A percentile compares a stretch with the other conserved stretches of the same genome.
These are phyloP conservation scores for Chondrosia reniformis DNA, from an alignment of 37 sponge, comb jelly and placozoan species.

Conservation along the genomic window DNA sequence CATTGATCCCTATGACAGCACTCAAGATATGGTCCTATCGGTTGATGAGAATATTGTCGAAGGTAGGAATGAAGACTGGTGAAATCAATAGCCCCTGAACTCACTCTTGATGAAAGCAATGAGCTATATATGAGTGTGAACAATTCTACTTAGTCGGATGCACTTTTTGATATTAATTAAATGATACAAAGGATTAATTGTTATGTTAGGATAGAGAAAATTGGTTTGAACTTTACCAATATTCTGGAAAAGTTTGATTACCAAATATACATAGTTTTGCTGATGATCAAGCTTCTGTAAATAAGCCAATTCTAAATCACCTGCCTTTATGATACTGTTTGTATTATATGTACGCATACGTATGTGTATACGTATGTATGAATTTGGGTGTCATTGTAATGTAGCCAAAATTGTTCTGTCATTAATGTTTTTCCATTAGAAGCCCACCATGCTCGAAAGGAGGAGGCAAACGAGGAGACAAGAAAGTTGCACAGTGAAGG, in stretches of 20 bases:
- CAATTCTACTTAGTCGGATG: too few relatives aligned
- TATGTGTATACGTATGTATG: not conserved
- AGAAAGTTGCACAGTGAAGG: conserved; percentile 66
- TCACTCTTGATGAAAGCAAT: too few relatives aligned
- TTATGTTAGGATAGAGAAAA: too few relatives aligned
- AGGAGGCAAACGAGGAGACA: not conserved
- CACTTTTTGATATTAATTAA: too few relatives aligned
- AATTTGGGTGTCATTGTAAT: not conserved
- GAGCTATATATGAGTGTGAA: too few relatives aligned
- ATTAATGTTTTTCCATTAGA: not conserved
- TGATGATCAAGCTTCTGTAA: too few relatives aligned
- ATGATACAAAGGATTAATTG: too few relatives aligned
- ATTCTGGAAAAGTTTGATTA: too few relatives aligned
- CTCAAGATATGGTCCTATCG: conserved; percentile 6
- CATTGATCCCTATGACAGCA: not conserved
- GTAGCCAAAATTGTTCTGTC: not conserved
- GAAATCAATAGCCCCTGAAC: too few relatives aligned
- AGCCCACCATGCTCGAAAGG: not conserved
- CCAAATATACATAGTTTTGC: too few relatives aligned
- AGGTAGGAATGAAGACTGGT: not conserved
- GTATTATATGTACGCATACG: not conserved
- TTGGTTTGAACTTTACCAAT: too few relatives aligned
- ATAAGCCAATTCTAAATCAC: too few relatives aligned
- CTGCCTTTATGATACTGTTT: not conserved
- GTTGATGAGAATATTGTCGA: conserved; percentile 12